Conservation (phyloP, 2,113 vertebrate genomes). For the Zapornia atra region DNA sequence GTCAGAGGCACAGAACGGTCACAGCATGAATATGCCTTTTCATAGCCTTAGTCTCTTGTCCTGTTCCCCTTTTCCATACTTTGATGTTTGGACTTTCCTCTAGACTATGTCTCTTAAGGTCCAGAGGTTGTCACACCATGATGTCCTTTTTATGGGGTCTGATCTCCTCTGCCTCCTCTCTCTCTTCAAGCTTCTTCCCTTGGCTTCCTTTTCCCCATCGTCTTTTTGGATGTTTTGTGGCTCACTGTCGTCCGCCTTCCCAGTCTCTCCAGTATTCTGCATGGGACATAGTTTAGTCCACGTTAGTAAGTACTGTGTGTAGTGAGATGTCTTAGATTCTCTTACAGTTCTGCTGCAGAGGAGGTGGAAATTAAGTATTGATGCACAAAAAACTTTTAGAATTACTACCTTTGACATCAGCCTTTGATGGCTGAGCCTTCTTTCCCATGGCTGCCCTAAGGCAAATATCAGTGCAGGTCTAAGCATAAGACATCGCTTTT, state of each 20-base stretch:
- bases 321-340: not conserved
- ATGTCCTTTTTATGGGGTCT: not conserved
- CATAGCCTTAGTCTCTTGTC: not conserved
- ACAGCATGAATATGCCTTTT: not conserved
- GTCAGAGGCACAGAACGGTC: not conserved
- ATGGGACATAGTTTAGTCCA: fast-evolving
- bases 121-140: not conserved
- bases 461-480: not conserved
- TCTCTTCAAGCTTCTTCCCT: not conserved
- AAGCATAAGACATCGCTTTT: not conserved
- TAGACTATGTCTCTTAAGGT: not conserved
- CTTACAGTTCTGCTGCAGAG: not conserved
- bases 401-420: not conserved
- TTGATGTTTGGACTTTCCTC: not conserved
- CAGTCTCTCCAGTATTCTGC: not conserved
- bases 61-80: not conserved
- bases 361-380: not conserved
- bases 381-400: not conserved
- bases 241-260: not conserved
- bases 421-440: not conserved
- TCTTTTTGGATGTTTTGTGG: not conserved
- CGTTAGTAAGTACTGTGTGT: not conserved
- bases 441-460: not conserved
- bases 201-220: not conserved
- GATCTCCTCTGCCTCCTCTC: not conserved